Base-by-base conservation (phyloP, 2,113 vertebrate genomes). In the Falcunculus frontatus region DNA sequence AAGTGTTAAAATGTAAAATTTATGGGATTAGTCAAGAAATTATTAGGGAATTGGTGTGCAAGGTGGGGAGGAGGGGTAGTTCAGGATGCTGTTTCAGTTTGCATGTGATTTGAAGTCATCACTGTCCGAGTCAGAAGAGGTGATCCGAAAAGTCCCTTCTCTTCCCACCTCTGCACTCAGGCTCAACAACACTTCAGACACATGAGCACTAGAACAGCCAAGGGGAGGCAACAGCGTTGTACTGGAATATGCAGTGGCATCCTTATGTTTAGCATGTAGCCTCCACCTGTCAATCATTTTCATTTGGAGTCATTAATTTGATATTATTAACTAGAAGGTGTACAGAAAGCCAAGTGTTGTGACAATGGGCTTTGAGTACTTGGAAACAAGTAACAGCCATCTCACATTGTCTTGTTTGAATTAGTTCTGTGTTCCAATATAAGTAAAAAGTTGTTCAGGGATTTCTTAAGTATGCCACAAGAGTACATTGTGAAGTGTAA, bases 381-480 rank as follows among this genome's bases (percentile, higher is more conserved):
- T 56, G 19, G 30, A 83, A 25, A 29, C 23, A 52, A 52, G 9
- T 52, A 75, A 35, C 12, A 60, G 13, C 32, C 23, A 50, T 60
- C 27, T 62, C 62, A 56, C 26, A 47, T 62, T 76, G 23, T 23
- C 21, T 77, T 56, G 13, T 72, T 77, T 84, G 23, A 69, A 56
- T 37, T 70, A 63, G 15, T 42, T 87, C 87, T 80, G 23, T 47
- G 10, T 75, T 76, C 64, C 23, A 18, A 13, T 53, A 33, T 37
- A 65, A 42, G 41, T 27, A 47, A 91, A 55, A 63, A n/a, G 37
- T 80, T 94, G n/a, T 86, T 96, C 73, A 90, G 35, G 87, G 27
- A n/a, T 67, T 21, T 62, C 83, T 93, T 73, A 79, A 93, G 49
- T 37, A 50, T 79, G 13, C 46, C 44, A 30, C 30, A 75, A 70